Evolutionary conservation across 53 echinoderm and acorn worm genomes (phyloP), one percentile per base, ranked within the genome.

Genomic region (Paracentrotus lividus): DNA sequence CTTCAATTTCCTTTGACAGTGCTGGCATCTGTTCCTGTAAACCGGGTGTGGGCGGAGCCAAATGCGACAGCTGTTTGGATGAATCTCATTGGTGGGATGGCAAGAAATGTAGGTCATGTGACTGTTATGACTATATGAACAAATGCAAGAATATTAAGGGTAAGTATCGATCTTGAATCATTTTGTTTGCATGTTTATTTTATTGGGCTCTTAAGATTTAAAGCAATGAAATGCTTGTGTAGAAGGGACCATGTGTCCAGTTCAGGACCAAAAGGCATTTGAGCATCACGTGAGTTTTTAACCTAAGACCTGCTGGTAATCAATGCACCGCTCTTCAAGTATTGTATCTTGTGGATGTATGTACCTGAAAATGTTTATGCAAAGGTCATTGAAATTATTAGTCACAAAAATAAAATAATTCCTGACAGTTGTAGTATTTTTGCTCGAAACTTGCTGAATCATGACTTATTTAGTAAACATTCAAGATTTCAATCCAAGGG

Each of bases 11-110:
- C 38, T 38, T 61, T 64, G 67, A n/a, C 75, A 95, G 95, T 42
- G 42, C 49, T 91, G 95, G 92, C 42, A 60, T 23, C 14, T 95
- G 95, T 77, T 64, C 38, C 36, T 95, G 95, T 65, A 87, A 94
- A 34, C 64, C 69, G 27, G 95, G 95, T 2, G 88, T 95, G 32
- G 94, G 92, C 34, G 95, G 95, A 29, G 43, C 54, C 47, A 68
- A 43, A 4, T 95, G 95, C 34, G 90, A 95, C 92, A 54, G 51
- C 60, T 95, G 95, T 69, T 36, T 88, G 12, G 88, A 60, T 66
- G 84, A 81, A 24, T 92, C 85, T 77, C 66, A 95, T 86, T 78
- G 81, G 61, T 78, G 91, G 40, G 77, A 91, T 88, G 81, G 78
- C 21, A 36, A 44, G 31, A 72, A 85, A 53, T 95, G 95, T 56